A percentile compares a stretch with the other conserved stretches of the same genome.
Evolutionary conservation across 2,888 invertebrate genomes (phyloP).

Genomic region (Nineta flava): DNA sequence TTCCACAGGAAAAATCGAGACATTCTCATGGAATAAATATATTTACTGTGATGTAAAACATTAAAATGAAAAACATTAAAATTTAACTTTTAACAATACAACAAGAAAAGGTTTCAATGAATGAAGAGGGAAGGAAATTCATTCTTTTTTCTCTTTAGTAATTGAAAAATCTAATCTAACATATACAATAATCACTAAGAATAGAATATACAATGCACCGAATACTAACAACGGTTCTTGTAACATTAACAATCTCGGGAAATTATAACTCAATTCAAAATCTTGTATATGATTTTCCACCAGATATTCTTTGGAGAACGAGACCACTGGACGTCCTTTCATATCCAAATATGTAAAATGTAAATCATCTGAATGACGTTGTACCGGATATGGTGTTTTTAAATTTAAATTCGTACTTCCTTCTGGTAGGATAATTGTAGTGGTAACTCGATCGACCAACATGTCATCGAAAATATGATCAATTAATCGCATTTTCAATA

Average conservation of each 20-base stretch:
- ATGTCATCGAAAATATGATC: constrained; percentile 97
- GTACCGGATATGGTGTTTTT: constrained; percentile 65
- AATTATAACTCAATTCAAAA: constrained; percentile 78
- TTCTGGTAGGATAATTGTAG: constrained; percentile 89
- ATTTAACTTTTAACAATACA: too few relatives aligned
- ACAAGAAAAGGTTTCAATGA: too few relatives aligned
- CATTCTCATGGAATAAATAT: too few relatives aligned
- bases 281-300: constrained; percentile 95
- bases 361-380: constrained; percentile 53
- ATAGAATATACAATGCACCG: constrained; percentile 74
- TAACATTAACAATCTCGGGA: constrained; percentile 70
- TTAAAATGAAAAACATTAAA: too few relatives aligned
- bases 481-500: constrained; percentile 82
- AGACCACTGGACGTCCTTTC: constrained; percentile 78
- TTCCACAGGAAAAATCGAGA: too few relatives aligned
- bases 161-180: constrained; percentile 94
- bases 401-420: constrained; percentile 71
- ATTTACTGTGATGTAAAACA: too few relatives aligned
- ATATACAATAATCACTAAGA: constrained; percentile 82
- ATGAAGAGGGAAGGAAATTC: neutral
- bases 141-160: constrained; percentile 7
- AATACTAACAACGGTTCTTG: constrained; percentile 88
- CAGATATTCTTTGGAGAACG: constrained; percentile 66
- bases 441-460: constrained; percentile 75
- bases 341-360: constrained; percentile 93